Evolutionary conservation across 2,888 invertebrate genomes (phyloP), one percentile per base, ranked within the genome.

Genomic region (Trichopoda pennipes): DNA sequence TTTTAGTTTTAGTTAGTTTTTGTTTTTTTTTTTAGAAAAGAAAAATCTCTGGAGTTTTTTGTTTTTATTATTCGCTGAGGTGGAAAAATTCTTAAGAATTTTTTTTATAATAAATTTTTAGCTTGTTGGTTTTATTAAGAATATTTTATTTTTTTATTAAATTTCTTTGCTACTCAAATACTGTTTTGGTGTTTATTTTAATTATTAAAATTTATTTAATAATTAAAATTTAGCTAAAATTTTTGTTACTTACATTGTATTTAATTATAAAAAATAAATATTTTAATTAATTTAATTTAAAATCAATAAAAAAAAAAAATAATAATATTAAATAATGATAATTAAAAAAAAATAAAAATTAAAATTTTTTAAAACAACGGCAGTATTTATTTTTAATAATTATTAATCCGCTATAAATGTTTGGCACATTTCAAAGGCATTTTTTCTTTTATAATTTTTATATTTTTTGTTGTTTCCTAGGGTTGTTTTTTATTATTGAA

Each of bases 351-450:
- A 38, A 38, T 12, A 38, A 38, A 12, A 10, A 28, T 28, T 2
- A 28, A 23, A 58, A 49, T 35, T 12, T 61, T 47, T 7, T 4
- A 44, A 49, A 16, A 56, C 38, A 74, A 61, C 73, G 79, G 73
- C 79, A 80, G 79, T 80, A 55, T 49, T 55, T 56, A 32, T 47
- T 56, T 56, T 53, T 19, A 21, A 63, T 42, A 17, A 38, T 56
- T 60, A 70, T 53, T 63, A 49, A 77, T 23, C 61, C 53, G 79
- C 75, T 72, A 76, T 72, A 68, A 76, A 82, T 79, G 79, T 82
- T 82, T 82, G 82, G 82, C 82, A 82, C 82, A 82, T 72, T 75
- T 72, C 32, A 66, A 82, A 82, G 82, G 82, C 82, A 79, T 75
- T 82, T 68, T 49, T 60, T 7, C n/a, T n/a, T 53, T 16, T n/a